Base-by-base conservation (phyloP, 2,888 invertebrate genomes). In the Phalera bucephala region DNA sequence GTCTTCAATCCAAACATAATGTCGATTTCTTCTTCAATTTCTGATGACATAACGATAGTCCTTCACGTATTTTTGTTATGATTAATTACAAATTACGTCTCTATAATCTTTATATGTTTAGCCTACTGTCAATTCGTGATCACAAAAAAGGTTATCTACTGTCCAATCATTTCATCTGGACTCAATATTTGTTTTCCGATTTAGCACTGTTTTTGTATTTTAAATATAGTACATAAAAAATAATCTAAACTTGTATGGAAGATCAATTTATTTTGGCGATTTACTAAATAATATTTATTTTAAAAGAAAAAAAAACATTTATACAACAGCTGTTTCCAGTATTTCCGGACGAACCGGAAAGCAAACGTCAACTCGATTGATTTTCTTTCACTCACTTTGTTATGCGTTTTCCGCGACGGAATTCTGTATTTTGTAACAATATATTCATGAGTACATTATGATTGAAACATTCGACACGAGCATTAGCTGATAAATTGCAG, bases 1-100 rank as follows among this genome's bases (percentile, higher is more conserved):
- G 73, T 80, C 72, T 91, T 91, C 23, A 95, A 66, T 8, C 93
- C 92, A 42, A 79, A 72, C 86, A 91, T 91, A 30, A 93, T 64
- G 67, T 92, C 73, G 2, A 77, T 45, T 54, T 78, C 62, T 45
- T 69, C 66, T 22, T 65, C 64, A 36, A 31, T 54, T 36, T 61
- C 62, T 25, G 52, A 51, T 38, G 80, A 76, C 86, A 86, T 86
- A 56, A 33, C 47, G 10, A 25, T 12, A 8, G n/a, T 8, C 12
- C 12, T 25, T 25, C n/a, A n/a, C n/a, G n/a, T n/a, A n/a, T n/a
- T n/a, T n/a, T n/a, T n/a, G n/a, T n/a, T n/a, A n/a, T n/a, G n/a
- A n/a, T 39, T 48, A 20, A 32, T 39, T 34, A 32, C 36, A 27
- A 26, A 23, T 12, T 8, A 12, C 21, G 14, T 12, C 26, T 31